phyloP scores from a whole-genome alignment of 2,888 invertebrate species.

The Leucophora obtusa region DNA sequence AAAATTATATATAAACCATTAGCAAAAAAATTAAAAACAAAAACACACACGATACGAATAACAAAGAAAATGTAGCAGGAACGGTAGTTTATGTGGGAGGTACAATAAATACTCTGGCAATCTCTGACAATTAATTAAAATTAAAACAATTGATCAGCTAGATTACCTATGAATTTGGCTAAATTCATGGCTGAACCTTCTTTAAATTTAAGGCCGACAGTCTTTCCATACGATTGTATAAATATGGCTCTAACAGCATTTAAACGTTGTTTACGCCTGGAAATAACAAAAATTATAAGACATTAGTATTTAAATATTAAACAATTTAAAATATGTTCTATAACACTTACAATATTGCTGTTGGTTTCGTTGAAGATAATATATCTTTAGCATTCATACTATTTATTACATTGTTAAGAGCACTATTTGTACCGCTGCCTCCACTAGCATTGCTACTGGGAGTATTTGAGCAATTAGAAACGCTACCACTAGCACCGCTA shows the following conservation, averaged over 20 bases:
- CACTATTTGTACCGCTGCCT: constrained; percentile 26
- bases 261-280: constrained; percentile 75
- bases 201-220: constrained; percentile 76
- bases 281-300: constrained; percentile 17
- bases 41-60: constrained; percentile 64
- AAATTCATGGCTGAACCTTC: constrained; percentile 75
- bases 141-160: constrained; percentile 73
- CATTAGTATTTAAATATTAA: neutral
- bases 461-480: constrained; percentile 43
- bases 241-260: constrained; percentile 74
- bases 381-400: constrained; percentile 27
- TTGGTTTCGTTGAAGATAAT: constrained; percentile 11
- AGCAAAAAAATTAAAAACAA: constrained; percentile 51
- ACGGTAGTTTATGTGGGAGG: constrained; percentile 57
- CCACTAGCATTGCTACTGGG: constrained; percentile 56
- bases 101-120: constrained; percentile 48
- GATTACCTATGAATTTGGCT: constrained; percentile 72
- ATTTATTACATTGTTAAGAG: constrained; percentile 17
- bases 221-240: constrained; percentile 74
- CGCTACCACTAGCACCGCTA: constrained; percentile 21
- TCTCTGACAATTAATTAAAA: constrained; percentile 29
- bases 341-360: constrained; percentile 32
- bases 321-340: neutral
- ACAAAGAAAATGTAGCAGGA: constrained; percentile 68
- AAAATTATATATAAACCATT: constrained; percentile 32